phyloP scores from a whole-genome alignment of 2,113 vertebrate genomes.

The Numida meleagris region DNA sequence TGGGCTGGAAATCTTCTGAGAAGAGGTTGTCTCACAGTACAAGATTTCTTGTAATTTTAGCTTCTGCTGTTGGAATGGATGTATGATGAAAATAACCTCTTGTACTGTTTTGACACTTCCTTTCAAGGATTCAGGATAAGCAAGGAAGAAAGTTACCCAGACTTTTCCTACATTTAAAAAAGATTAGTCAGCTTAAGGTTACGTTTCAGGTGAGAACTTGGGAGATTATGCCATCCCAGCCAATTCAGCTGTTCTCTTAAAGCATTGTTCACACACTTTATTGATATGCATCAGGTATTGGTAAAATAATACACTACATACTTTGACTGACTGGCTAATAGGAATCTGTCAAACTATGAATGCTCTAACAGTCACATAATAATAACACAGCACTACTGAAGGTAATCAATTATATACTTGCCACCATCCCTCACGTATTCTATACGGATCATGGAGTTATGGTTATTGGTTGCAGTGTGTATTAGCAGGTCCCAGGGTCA shows the following conservation, averaged over 20 bases:
- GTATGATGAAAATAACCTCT: background rate
- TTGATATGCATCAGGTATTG: slow-evolving; percentile 46
- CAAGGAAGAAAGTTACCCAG: background rate
- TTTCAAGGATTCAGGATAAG: background rate
- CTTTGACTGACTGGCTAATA: slow-evolving; percentile 62
- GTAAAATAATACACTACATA: slow-evolving; percentile 36
- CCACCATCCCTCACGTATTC: slow-evolving; percentile 49
- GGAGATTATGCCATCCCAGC: background rate
- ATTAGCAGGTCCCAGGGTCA: slow-evolving; percentile 66
- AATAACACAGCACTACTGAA: slow-evolving; percentile 62
- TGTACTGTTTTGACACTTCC: background rate
- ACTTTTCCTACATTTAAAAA: background rate
- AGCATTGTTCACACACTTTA: background rate
- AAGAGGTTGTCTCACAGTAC: slow-evolving; percentile 31
- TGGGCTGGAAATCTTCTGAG: slow-evolving; percentile 60
- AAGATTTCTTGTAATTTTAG: background rate
- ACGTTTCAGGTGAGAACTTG: slow-evolving; percentile 22
- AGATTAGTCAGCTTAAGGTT: background rate
- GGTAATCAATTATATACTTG: slow-evolving; percentile 58
- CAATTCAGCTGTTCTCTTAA: slow-evolving; percentile 15
- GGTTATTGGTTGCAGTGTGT: slow-evolving; percentile 54
- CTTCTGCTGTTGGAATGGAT: background rate
- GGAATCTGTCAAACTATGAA: slow-evolving; percentile 70
- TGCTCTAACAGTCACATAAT: slow-evolving; percentile 70
- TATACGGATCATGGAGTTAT: slow-evolving; percentile 41